Percentiles rank a stretch among this genome's conserved stretches.
phyloP scores from a whole-genome alignment of 2,113 vertebrate species.

The Phalacrocorax carbo region DNA sequence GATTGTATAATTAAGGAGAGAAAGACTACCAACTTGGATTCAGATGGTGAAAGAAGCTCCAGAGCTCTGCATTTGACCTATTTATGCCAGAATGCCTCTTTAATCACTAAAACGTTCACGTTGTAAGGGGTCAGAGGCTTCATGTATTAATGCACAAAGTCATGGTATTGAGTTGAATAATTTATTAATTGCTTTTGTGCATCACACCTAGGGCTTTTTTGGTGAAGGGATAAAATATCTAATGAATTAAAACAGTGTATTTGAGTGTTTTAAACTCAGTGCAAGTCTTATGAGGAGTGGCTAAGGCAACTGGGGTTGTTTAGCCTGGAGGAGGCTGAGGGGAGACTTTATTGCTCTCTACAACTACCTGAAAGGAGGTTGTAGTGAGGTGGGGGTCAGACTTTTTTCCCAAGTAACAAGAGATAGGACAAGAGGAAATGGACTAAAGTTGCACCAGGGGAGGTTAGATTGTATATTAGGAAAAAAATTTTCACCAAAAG shows the following conservation, averaged over 20 bases:
- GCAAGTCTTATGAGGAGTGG: background rate
- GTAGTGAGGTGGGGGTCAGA: background rate
- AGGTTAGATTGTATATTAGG: background rate
- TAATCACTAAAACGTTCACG: constrained; percentile 40
- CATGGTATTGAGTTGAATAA: constrained; percentile 2
- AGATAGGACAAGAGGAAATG: background rate
- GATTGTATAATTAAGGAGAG: constrained; percentile 56
- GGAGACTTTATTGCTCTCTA: rapidly evolving
- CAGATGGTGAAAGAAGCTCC: background rate
- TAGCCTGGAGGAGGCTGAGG: background rate
- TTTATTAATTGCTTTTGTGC: constrained; percentile 43
- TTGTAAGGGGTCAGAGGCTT: constrained; percentile 36
- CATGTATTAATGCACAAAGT: constrained; percentile 16
- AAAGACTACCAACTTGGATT: constrained; percentile 5
- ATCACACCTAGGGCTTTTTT: background rate
- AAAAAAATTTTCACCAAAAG: background rate
- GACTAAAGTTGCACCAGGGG: background rate
- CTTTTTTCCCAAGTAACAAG: background rate
- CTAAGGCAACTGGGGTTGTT: background rate
- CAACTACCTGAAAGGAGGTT: background rate
- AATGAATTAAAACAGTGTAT: background rate
- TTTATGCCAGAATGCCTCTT: constrained; percentile 44
- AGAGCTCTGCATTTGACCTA: constrained; percentile 42
- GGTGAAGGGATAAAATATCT: background rate
- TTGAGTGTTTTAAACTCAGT: background rate